Evolutionary conservation across 2,797 vertebrate species (phyloP).

Genomic region (Gobionotothen gibberifrons): DNA sequence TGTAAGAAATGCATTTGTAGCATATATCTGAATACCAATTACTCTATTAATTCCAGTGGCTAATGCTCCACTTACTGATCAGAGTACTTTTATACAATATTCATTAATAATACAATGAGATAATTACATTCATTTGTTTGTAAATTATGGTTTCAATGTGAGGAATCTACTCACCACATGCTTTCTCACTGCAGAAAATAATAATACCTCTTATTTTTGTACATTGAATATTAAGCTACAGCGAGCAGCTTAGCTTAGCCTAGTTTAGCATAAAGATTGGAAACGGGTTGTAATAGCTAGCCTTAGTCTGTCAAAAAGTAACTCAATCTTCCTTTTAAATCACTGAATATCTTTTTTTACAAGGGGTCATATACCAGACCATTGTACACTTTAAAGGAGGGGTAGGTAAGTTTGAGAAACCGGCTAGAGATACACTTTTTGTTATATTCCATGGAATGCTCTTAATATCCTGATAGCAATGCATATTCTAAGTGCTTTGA

Average conservation of each 20-base stretch:
- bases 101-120: slow-evolving; percentile 8
- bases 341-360: background rate
- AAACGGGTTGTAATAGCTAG: background rate
- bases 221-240: background rate
- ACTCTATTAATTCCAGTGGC: background rate
- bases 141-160: background rate
- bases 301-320: background rate
- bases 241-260: background rate
- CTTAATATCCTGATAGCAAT: no score
- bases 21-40: slow-evolving; percentile 4
- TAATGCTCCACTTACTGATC: background rate
- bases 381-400: no score
- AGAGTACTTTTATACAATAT: background rate
- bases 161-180: background rate
- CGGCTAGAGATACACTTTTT: no score
- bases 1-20: slow-evolving; percentile 1
- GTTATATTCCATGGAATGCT: no score
- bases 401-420: no score
- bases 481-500: no score
- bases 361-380: background rate
- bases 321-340: background rate
- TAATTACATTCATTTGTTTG: background rate
- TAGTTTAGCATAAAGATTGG: background rate
- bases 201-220: background rate
- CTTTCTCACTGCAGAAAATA: background rate